phyloP scores from a whole-genome alignment of 1,140 invertebrate species.

The Alviniconcha marisindica region DNA sequence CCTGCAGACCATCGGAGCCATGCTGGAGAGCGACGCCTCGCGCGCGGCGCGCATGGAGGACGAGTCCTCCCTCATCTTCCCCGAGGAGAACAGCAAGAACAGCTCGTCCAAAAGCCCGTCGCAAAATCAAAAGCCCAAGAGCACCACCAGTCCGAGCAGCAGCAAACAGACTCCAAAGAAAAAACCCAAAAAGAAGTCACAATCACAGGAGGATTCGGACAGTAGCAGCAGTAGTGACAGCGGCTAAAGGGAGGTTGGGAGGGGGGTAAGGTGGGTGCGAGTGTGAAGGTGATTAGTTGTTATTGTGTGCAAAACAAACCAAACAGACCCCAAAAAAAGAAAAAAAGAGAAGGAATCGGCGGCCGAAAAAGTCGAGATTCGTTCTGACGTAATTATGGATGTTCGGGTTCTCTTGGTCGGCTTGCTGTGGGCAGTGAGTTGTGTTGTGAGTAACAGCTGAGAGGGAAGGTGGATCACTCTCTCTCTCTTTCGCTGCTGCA shows the following conservation, averaged over 20 bases:
- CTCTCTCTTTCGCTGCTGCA: too few species aligned
- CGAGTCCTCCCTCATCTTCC: slow-evolving; percentile 17
- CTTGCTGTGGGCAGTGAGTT: too few species aligned
- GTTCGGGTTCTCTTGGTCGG: too few species aligned
- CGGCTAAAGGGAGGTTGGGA: background rate
- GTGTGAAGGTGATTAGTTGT: too few species aligned
- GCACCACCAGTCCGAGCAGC: background rate
- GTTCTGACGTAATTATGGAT: too few species aligned
- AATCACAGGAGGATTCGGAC: background rate
- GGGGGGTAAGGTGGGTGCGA: too few species aligned
- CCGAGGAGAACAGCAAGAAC: slow-evolving; percentile 17
- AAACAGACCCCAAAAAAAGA: too few species aligned
- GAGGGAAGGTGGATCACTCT: too few species aligned
- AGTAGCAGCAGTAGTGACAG: slow-evolving; percentile 21
- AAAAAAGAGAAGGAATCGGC: too few species aligned
- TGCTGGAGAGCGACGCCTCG: slow-evolving; percentile 57
- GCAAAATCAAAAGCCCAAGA: background rate
- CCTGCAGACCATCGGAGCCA: slow-evolving; percentile 69
- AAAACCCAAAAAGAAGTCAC: background rate
- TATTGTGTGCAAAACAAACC: too few species aligned
- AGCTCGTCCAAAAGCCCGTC: background rate
- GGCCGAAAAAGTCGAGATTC: too few species aligned
- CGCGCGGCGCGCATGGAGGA: slow-evolving; percentile 30
- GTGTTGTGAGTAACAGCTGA: too few species aligned
- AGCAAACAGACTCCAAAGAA: slow-evolving; percentile 22